Conservation (phyloP, 2,797 vertebrate genomes). For the Acipenser ruthenus region DNA sequence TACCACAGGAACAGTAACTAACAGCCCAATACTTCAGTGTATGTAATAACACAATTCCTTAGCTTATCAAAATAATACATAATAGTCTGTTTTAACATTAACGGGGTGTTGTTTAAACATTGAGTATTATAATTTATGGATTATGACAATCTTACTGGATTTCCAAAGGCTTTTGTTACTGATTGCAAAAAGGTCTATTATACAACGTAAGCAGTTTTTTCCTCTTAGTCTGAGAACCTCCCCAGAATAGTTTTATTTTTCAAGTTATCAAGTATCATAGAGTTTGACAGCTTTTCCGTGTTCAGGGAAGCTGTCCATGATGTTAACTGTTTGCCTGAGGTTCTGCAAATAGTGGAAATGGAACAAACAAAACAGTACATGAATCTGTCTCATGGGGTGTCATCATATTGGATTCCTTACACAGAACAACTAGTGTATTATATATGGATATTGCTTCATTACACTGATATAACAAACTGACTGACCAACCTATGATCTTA, state of each 20-base stretch:
- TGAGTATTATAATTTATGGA: too few species aligned
- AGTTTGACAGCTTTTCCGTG: conserved; percentile 31
- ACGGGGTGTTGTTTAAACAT: too few species aligned
- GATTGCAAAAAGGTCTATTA: too few species aligned
- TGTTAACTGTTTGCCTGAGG: conserved; percentile 30
- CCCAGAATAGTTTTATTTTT: conserved; percentile 28
- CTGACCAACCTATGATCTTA: neutral
- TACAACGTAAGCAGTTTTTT: conserved; percentile 2
- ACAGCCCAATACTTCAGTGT: too few species aligned
- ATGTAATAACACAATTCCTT: too few species aligned
- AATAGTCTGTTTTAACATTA: too few species aligned
- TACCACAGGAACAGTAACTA: too few species aligned
- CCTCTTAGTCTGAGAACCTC: conserved; percentile 14
- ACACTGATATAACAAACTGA: conserved; percentile 16
- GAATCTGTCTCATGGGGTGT: conserved; percentile 34
- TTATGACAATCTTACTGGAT: too few species aligned
- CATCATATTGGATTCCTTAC: conserved; percentile 24
- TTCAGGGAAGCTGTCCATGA: conserved; percentile 24
- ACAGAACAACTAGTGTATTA: conserved; percentile 23
- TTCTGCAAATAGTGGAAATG: conserved; percentile 40
- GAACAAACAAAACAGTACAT: conserved; percentile 37
- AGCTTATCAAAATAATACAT: too few species aligned
- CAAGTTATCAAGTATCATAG: conserved; percentile 37
- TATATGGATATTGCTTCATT: conserved; percentile 30
- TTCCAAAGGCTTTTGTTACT: too few species aligned